These are phyloP conservation scores for Atherinosoma microstoma DNA, from an alignment of 2,797 vertebrate species.

Conservation along the genomic window DNA sequence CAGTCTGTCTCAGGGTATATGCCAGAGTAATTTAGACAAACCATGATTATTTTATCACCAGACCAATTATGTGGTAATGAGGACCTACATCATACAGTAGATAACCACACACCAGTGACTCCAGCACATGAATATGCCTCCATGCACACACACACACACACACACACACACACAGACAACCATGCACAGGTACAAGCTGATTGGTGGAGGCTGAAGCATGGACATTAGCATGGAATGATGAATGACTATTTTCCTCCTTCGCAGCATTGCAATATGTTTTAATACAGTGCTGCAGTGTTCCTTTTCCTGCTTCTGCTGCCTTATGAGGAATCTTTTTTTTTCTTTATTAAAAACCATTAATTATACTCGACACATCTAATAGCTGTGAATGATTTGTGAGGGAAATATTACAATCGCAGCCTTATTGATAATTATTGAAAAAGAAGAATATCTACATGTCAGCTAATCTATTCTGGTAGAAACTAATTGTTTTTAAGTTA, in stretches of 20 bases:
- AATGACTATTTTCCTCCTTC: slow-evolving; percentile 76
- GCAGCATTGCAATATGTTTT: slow-evolving; percentile 80
- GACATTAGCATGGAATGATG: slow-evolving; percentile 76
- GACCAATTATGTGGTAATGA: slow-evolving; percentile 79
- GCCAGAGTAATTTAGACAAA: slow-evolving; percentile 60
- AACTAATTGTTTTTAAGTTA: slow-evolving; percentile 42
- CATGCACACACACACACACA: slow-evolving; percentile 7
- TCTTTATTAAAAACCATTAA: slow-evolving; percentile 84
- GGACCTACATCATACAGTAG: slow-evolving; percentile 68
- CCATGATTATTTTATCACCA: slow-evolving; percentile 68
- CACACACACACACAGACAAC: slow-evolving; percentile 12
- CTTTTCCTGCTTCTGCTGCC: slow-evolving; percentile 58
- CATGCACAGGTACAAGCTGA: slow-evolving; percentile 40
- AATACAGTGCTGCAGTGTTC: slow-evolving; percentile 70
- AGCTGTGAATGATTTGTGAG: slow-evolving; percentile 70
- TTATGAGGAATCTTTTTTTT: slow-evolving; percentile 69
- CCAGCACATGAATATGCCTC: slow-evolving; percentile 11
- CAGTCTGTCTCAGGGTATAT: slow-evolving; percentile 44
- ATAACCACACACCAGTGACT: slow-evolving; percentile 60
- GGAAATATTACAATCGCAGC: slow-evolving; percentile 61
- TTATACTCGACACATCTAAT: slow-evolving; percentile 75
- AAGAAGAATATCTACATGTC: slow-evolving; percentile 38
- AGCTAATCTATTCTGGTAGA: slow-evolving; percentile 55
- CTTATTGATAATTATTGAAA: slow-evolving; percentile 75
- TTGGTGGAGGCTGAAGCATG: slow-evolving; percentile 70